Base-by-base conservation (phyloP, 2,797 vertebrate genomes). In the Lateolabrax maculatus region DNA sequence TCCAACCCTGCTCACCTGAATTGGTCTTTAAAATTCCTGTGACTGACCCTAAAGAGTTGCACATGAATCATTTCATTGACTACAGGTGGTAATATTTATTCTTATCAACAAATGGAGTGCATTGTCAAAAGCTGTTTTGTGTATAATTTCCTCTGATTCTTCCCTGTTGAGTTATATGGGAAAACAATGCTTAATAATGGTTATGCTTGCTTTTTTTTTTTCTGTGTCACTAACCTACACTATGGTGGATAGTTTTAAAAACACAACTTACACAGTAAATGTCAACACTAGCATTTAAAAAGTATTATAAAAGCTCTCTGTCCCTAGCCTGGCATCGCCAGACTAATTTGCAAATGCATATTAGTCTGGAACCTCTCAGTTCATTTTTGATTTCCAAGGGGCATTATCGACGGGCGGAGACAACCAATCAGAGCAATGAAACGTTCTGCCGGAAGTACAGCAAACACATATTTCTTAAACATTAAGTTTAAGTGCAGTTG, bases 1-100 rank as follows among this genome's bases (percentile, higher is more conserved):
- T 44, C 29, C 21, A 34, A 19, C 0, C 0, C 0, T 73, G 77
- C 63, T 37, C 5, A 19, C 0, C 1, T 2, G 5, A 0, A 9
- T 21, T 67, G n/a, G 23, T 66, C 48, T 66, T 11, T 10, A 25
- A 39, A 11, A 18, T 0, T 66, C 48, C 64, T 66, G 64, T 19
- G 4, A 19, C 19, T 34, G 0, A 1, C 27, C 61, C 10, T 56
- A 16, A 65, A 36, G 1, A 23, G 6, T 9, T 46, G 16, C 4
- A 34, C 2, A 8, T 37, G 7, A 31, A 19, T 55, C 2, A 43
- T 55, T 21, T 31, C 0, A 44, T 12, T 21, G 0, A 36, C 9
- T 12, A 31, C 49, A 5, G 10, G 0, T 37, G 1, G 8, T 36
- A 3, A 27, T 75, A 61, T 62, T 53, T 12, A 34, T 34, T 48